Base-by-base conservation (phyloP, 2,888 invertebrate genomes). In the Acleris emargana region DNA sequence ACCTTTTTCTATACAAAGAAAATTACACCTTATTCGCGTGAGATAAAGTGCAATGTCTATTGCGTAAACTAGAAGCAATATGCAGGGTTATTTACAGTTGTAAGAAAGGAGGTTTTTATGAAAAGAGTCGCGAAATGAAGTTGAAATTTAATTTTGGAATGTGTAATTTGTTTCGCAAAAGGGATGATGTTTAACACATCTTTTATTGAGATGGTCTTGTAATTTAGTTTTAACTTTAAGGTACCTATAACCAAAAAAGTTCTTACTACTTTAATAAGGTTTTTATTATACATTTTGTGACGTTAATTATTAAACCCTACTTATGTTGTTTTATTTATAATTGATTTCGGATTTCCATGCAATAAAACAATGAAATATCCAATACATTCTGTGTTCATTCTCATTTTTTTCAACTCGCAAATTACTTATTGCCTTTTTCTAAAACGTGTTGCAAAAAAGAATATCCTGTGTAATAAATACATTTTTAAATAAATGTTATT, bases 121-220 rank as follows among this genome's bases (percentile, higher is more conserved):
- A 85, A 87, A 87, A 79, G 80, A 84, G 79, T 81, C 79, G 72
- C 71, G 79, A 84, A 88, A 89, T 87, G 86, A 87, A 64, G 66
- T 69, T 58, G 68, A 54, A 72, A 72, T 71, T 72, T 70, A 69
- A 72, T 73, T 69, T 68, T 62, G 69, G 69, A 73, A 70, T 71
- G 68, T 74, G 50, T 66, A 62, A 62, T 67, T 62, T 53, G 25
- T 49, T 58, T 17, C 53, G 43, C 49, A 18, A 58, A 63, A 67
- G 58, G 58, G 58, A 51, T 54, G 66, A 43, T 53, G 55, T 63
- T 67, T 67, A 54, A 59, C 25, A 7, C 13, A 22, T 42, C 20
- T 54, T 4, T 18, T 55, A 55, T 60, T 59, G 43, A 51, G 28
- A 50, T 25, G 7, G 25, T 16, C 22, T 13, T 47, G 25, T 53